Evolutionary conservation across 2,888 invertebrate genomes (phyloP), one percentile per base, ranked within the genome.

Genomic region (Agonopterix alstromeriana): DNA sequence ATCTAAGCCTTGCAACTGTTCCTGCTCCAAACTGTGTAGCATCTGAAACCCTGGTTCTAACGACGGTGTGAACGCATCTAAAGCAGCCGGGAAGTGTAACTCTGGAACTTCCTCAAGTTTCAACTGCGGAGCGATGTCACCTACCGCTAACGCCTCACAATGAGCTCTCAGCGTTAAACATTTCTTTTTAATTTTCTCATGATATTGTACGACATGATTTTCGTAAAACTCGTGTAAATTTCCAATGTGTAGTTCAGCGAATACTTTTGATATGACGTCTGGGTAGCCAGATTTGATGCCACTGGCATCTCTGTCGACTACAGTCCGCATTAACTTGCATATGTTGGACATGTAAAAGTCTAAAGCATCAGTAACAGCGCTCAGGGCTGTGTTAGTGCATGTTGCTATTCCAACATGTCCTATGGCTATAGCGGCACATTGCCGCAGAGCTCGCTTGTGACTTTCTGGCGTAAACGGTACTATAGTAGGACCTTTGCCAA

Each of bases 21-120:
- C 92, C 60, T 91, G 92, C 62, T 92, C 92, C 47, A 92, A 74
- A 53, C 90, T 92, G 47, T 92, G 91, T 50, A 91, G 76, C 92
- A 92, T 92, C 73, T 92, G 91, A 63, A 92, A 92, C 0, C 92
- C 92, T 36, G 92, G 90, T 61, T 92, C 92, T 36, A 92, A 73
- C 8, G 91, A 91, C 0, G 91, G 91, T 46, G 90, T 90, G 48
- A 89, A 90, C 0, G 88, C 76, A 61, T 87, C 89, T 36, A 90
- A 60, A 1, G 82, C 90, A 11, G 89, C 87, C 0, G 90, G 90
- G 49, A 90, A 90, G 61, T 90, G 90, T 46, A 90, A 63, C 54
- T 90, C 89, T 0, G 90, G 90, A 0, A 90, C 88, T 56, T 88
- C 88, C 59, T 84, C 83, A n/a, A 87, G 61, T 52, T 82, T 90